Evolutionary conservation across 1,140 invertebrate genomes (phyloP).

Genomic region (Ceratina japonica): DNA sequence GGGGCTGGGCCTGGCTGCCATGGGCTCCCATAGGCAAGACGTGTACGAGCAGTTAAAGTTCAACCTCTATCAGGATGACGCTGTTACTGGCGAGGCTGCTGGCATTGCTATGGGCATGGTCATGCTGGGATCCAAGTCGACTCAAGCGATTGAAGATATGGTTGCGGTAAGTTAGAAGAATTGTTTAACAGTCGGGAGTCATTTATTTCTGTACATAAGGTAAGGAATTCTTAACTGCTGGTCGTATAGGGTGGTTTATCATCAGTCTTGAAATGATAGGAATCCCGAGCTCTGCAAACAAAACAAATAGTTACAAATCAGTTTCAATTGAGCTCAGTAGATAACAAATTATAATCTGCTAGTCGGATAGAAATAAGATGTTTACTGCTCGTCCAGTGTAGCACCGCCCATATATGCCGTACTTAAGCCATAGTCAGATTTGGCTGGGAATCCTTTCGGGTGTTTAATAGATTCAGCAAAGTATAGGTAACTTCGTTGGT

Average conservation of each 20-base stretch:
- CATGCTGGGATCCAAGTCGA: conserved; percentile 96
- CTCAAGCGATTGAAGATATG: conserved; percentile 96
- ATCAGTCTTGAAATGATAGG: conserved; percentile 26
- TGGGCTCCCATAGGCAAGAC: conserved; percentile 96
- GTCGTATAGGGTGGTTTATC: conserved; percentile 29
- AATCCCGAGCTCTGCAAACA: conserved; percentile 29
- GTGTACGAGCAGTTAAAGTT: conserved; percentile 98
- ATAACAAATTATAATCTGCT: neutral
- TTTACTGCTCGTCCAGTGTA: conserved; percentile 45
- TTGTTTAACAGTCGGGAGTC: neutral
- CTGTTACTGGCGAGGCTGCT: conserved; percentile 98
- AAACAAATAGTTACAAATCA: no score
- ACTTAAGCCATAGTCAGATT: fast-evolving
- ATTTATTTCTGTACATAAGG: neutral
- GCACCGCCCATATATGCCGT: conserved; percentile 55
- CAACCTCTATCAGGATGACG: conserved; percentile 99
- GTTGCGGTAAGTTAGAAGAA: conserved; percentile 83
- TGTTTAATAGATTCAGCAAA: conserved; percentile 81
- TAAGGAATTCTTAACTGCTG: neutral
- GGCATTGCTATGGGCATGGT: conserved; percentile 99
- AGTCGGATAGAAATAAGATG: neutral
- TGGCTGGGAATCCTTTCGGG: conserved; percentile 35
- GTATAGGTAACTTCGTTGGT: conserved; percentile 79
- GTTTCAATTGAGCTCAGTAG: neutral
- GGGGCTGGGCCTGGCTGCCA: conserved; percentile 97